Evolutionary conservation across 1,140 invertebrate species (phyloP).

Genomic region (Brachionus calyciflorus): DNA sequence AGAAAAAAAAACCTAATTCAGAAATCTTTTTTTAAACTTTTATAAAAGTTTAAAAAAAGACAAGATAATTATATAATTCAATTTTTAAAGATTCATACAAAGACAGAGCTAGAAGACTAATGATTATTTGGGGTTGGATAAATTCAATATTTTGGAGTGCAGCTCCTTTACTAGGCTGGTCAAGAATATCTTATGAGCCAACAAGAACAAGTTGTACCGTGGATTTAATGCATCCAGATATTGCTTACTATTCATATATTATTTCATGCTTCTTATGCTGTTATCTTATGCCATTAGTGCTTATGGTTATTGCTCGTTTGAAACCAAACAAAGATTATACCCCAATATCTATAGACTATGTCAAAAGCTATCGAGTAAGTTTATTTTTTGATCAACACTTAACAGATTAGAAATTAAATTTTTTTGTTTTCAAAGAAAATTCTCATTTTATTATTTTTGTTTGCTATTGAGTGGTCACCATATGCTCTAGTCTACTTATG

Average conservation of each 20-base stretch:
- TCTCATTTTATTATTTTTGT: background rate
- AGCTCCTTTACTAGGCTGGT: conserved; percentile 37
- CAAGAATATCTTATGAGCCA: conserved; percentile 29
- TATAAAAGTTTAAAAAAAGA: too few species aligned
- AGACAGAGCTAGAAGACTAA: background rate
- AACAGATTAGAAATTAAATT: conserved; percentile 5
- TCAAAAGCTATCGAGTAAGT: conserved; percentile 10
- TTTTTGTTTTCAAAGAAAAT: conserved; percentile 39
- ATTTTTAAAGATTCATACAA: background rate
- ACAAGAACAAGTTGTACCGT: conserved; percentile 35
- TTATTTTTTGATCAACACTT: background rate
- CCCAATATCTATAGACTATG: background rate
- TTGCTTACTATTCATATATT: conserved; percentile 13
- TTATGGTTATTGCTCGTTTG: background rate
- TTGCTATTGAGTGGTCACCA: conserved; percentile 41
- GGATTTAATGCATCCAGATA: conserved; percentile 36
- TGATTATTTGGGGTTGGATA: conserved; percentile 35
- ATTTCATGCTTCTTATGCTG: conserved; percentile 38
- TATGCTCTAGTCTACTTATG: conserved; percentile 16
- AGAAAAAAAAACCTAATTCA: too few species aligned
- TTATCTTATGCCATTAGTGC: conserved; percentile 23
- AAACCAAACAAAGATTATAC: conserved; percentile 21
- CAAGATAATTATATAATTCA: too few species aligned
- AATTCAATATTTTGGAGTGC: conserved; percentile 32
- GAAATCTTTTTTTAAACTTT: too few species aligned